Evolutionary conservation across 2,113 vertebrate genomes (phyloP).

Genomic region (Taurulus bubalis): DNA sequence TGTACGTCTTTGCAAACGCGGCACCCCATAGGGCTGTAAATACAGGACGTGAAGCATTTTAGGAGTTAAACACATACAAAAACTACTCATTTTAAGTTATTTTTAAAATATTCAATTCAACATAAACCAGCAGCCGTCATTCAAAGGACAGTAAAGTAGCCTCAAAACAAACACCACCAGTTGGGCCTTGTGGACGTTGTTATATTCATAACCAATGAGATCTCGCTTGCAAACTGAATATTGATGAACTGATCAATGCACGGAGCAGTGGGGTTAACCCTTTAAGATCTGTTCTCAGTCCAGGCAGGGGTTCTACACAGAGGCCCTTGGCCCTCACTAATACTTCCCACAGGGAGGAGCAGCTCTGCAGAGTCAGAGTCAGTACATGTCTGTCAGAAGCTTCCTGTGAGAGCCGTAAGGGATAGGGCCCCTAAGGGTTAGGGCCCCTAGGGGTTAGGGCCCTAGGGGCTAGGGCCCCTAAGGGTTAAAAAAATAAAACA

Average conservation of each 20-base stretch:
- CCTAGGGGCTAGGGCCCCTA: too few species aligned
- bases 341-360: not conserved
- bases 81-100: too few species aligned
- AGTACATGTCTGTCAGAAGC: not conserved
- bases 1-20: too few species aligned
- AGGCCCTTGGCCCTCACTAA: not conserved
- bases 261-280: not conserved
- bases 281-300: not conserved
- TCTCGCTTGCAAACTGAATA: not conserved
- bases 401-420: not conserved
- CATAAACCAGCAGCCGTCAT: not conserved
- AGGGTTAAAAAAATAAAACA: too few species aligned
- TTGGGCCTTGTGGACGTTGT: too few species aligned
- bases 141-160: not conserved
- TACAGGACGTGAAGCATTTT: too few species aligned
- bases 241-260: not conserved
- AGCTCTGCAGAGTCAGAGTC: not conserved
- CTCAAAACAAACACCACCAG: not conserved
- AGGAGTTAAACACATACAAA: too few species aligned
- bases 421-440: too few species aligned
- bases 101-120: not conserved
- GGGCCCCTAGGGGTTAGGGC: slow-evolving; percentile 12
- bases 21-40: too few species aligned
- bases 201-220: not conserved
- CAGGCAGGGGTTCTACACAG: not conserved